phyloP scores from a whole-genome alignment of 2,888 invertebrate genomes.

The Drosophila subsilvestris region DNA sequence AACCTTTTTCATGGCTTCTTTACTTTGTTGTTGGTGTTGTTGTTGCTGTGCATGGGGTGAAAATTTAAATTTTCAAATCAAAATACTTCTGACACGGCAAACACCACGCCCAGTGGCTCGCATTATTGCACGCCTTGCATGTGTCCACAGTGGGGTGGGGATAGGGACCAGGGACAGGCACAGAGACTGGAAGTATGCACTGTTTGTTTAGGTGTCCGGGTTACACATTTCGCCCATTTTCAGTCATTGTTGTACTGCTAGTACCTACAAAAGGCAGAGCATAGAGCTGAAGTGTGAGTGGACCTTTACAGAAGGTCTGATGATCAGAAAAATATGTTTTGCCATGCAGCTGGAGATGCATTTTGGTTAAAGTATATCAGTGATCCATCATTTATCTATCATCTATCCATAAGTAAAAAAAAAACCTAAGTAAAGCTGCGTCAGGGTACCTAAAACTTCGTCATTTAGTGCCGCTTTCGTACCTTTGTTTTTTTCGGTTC shows the following conservation, averaged over 20 bases:
- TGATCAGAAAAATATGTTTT: background rate
- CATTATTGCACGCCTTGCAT: constrained; percentile 44
- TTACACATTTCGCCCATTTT: constrained; percentile 52
- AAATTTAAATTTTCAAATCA: constrained; percentile 77
- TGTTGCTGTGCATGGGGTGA: constrained; percentile 41
- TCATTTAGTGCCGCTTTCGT: background rate
- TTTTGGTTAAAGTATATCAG: background rate
- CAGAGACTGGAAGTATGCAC: constrained; percentile 59
- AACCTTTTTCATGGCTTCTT: constrained; percentile 40
- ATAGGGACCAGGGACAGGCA: background rate
- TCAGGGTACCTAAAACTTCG: background rate
- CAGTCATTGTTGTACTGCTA: background rate
- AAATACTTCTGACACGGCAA: constrained; percentile 66
- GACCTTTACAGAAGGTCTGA: background rate
- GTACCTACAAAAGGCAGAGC: constrained; percentile 14
- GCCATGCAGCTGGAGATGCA: background rate
- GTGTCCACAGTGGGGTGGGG: constrained; percentile 35
- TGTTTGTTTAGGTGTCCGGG: constrained; percentile 67
- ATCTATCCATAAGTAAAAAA: too few relatives aligned
- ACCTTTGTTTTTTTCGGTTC: constrained; percentile 29
- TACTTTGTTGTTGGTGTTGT: constrained; percentile 37
- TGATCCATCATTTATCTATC: too few relatives aligned
- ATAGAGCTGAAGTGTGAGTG: background rate
- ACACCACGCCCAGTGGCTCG: constrained; percentile 17
- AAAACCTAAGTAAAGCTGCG: too few relatives aligned